Evolutionary conservation across 2,888 invertebrate genomes (phyloP), one percentile per base, ranked within the genome.

Genomic region (Conistra vaccinii): DNA sequence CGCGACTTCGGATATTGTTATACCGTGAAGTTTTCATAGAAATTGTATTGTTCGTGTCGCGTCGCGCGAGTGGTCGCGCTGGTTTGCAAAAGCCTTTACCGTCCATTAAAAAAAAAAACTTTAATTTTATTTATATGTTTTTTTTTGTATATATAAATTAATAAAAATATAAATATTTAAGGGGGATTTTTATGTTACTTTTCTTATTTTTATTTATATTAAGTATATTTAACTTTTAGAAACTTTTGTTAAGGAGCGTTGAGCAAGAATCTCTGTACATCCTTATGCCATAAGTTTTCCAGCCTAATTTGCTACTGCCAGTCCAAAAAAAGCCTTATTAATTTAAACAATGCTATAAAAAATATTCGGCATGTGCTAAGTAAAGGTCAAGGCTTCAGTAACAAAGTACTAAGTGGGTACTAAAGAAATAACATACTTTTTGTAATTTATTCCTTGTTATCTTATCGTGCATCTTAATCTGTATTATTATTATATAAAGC

Each of bases 391-490:
- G 81, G 81, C 2, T 42, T 55, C 0, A 20, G 17, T 65, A n/a
- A 32, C n/a, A 48, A 71, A 69, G 69, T 72, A 72, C 69, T 76
- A 69, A 76, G 61, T 84, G 51, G 42, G 51, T 80, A 66, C 71
- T 76, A 53, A 67, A 70, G 32, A 62, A 80, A 55, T 67, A 76
- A 71, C 76, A 84, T 39, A 26, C 66, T 81, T 81, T 84, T 80
- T 82, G 65, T 72, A 74, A 79, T 72, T 75, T 58, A 71, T 73
- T 83, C 39, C 12, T 29, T 20, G 9, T 0, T 62, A 80, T 80
- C 84, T 84, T 72, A 82, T 84, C 81, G 48, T 20, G 26, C 29
- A 82, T 84, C 76, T 76, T 14, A 83, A 82, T 84, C 76, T 69
- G 42, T 69, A 57, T 58, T 66, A 65, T 26, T 69, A 57, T 58